Evolutionary conservation across 30 jellyfish, hydroid and myxozoan species (phyloP), one percentile per base, ranked within the genome.

Genomic region (Cassiopea andromeda): DNA sequence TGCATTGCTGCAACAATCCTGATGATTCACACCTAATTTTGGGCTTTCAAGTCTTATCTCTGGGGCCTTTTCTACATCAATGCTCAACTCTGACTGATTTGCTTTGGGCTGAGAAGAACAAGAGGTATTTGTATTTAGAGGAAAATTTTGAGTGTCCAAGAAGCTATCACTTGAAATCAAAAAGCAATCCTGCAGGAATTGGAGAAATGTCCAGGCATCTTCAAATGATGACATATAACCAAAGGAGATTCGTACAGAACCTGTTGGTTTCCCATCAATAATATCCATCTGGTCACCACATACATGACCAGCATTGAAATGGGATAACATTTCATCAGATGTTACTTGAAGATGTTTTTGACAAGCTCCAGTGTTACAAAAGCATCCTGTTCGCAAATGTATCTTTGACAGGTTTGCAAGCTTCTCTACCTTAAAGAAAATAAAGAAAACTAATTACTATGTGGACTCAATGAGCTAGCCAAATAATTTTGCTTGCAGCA

Each of bases 341-440:
- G 91, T 46, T 19, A 88, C 87, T 57, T 74, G 46, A 43, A 88
- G 91, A 80, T 88, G 96, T 80, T 79, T 88, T 59, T 80, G 96
- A 47, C 96, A 88, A 60, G 69, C 96, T 10, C 96, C 96, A 45
- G 96, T 80, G 76, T 88, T 88, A 54, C 96, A 88, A 48, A 88
- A 88, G 46, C 96, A 88, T 9, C 96, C 96, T 5, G 96, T 78
- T 50, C 96, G 54, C 69, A 88, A 73, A 17, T 79, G 87, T 17
- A 88, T 88, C 47, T 88, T 88, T 14, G 81, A 68, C 48, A 88
- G 84, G 57, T 71, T 57, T 14, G 96, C 96, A 47, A 88, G 87
- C 46, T 80, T 88, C 70, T 88, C 96, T 47, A 88, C 96, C 96
- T 88, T 54, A 57, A 57, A 48, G 19, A 61, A 61, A 13, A 81